Evolutionary conservation across 2,888 invertebrate genomes (phyloP).

Genomic region (Temnothorax ravouxi): DNA sequence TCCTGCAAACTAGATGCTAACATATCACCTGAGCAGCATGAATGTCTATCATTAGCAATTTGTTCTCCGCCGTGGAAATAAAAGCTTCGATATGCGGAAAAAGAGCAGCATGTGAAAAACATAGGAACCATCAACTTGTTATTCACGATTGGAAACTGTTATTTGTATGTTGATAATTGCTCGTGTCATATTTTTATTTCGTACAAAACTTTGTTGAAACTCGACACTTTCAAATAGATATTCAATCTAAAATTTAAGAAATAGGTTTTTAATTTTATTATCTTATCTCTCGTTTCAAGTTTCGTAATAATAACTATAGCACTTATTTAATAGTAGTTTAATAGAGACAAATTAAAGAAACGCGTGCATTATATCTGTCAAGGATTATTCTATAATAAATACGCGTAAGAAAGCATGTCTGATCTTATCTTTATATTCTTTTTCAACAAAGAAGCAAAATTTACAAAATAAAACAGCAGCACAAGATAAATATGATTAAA

Average conservation of each 20-base stretch:
- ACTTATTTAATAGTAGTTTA: constrained; percentile 2
- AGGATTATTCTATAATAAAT: background rate
- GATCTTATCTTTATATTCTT: background rate
- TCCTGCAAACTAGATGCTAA: background rate
- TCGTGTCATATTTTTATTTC: background rate
- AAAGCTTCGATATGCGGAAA: background rate
- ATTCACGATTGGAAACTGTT: constrained; percentile 16
- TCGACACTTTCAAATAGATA: background rate
- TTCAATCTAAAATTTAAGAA: background rate
- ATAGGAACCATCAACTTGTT: background rate
- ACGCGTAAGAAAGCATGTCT: background rate
- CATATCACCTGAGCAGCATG: background rate
- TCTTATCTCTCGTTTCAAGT: background rate
- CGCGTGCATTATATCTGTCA: background rate
- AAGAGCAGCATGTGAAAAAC: background rate
- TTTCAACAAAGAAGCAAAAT: background rate
- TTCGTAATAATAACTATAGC: background rate
- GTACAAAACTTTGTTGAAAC: background rate
- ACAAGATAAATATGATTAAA: background rate
- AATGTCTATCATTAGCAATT: background rate
- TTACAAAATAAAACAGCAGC: background rate
- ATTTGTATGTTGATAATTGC: background rate
- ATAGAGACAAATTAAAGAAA: constrained; percentile 22
- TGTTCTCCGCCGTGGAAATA: background rate
- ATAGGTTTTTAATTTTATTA: background rate